A percentile compares a stretch with the other conserved stretches of the same genome.
These are phyloP conservation scores for Periophthalmodon schlosseri DNA, from an alignment of 2,113 vertebrate genomes.

Conservation along the genomic window DNA sequence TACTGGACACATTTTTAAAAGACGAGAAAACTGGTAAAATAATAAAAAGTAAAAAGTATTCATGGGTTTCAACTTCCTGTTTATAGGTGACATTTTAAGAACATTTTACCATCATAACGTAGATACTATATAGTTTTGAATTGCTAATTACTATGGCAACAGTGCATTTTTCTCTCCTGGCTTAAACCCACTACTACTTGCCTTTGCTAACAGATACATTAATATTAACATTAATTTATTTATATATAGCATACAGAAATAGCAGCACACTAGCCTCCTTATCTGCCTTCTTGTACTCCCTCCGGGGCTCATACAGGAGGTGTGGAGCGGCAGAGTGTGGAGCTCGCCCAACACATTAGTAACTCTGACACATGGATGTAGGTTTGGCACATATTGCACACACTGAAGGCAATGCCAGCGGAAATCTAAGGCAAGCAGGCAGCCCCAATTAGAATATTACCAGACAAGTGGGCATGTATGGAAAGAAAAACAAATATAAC, in stretches of 20 bases:
- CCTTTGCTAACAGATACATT: slow-evolving; percentile 1
- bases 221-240: slow-evolving; percentile 9
- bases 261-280: slow-evolving; percentile 36
- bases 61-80: background rate
- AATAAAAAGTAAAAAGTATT: background rate
- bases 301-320: slow-evolving; percentile 29
- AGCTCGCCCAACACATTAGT: slow-evolving; percentile 48
- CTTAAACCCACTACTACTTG: background rate
- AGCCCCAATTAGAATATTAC: slow-evolving; percentile 40
- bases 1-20: too few relatives aligned
- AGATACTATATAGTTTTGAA: background rate
- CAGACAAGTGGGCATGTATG: slow-evolving; percentile 17
- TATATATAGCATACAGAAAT: slow-evolving; percentile 39
- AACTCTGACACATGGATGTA: slow-evolving; percentile 33
- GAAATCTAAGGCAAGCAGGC: slow-evolving; percentile 23
- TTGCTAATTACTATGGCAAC: background rate
- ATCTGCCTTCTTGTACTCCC: slow-evolving; percentile 48
- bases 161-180: background rate
- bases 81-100: background rate
- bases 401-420: slow-evolving; percentile 16
- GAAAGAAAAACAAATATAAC: slow-evolving; percentile 18
- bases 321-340: slow-evolving; percentile 28
- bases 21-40: too few relatives aligned
- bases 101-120: background rate
- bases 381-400: slow-evolving; percentile 20